Base-by-base conservation (phyloP, 2,797 vertebrate genomes). In the Hoplostethus atlanticus region DNA sequence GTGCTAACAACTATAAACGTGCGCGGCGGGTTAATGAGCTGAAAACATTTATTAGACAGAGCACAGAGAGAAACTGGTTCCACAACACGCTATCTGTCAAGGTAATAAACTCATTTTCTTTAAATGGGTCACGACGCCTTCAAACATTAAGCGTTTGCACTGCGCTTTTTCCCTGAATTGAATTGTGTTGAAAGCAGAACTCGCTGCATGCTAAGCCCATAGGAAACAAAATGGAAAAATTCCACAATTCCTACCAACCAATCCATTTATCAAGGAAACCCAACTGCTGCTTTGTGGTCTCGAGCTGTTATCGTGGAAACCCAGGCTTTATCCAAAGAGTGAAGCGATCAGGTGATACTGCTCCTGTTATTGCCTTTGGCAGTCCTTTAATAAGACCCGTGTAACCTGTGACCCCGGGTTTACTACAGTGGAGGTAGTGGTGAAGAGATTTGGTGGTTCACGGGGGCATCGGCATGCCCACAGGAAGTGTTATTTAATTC, bases 371-470 rank as follows among this genome's bases (percentile, higher is more conserved):
- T 90, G 90, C 89, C 81, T 84, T 42, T 62, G 75, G 87, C 67
- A 36, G 69, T 10, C 36, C 77, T 92, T 91, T 90, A 91, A 85
- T 91, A 90, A 89, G 79, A 86, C 71, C 81, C 58, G 5, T 66
- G 68, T 79, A 81, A 91, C 88, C 89, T 87, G 77, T 86, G 89
- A 89, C 90, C 89, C 0, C 21, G 7, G 12, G 65, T 78, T 58
- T 58, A 63, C 79, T 30, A 80, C 64, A 12, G 80, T 61, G 34
- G 42, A 79, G 71, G 58, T 36, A 68, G 83, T 53, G 61, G 15
- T 47, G 73, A 58, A 70, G 77, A 79, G 83, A 81, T 88, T 75
- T 76, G 78, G 73, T 48, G 71, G 55, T 87, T 84, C 64, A 79
- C 9, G 77, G 83, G 82, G 79, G 83, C 81, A 81, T 58, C 34